phyloP scores from a whole-genome alignment of 2,888 invertebrate species.

The Emmelina monodactyla region DNA sequence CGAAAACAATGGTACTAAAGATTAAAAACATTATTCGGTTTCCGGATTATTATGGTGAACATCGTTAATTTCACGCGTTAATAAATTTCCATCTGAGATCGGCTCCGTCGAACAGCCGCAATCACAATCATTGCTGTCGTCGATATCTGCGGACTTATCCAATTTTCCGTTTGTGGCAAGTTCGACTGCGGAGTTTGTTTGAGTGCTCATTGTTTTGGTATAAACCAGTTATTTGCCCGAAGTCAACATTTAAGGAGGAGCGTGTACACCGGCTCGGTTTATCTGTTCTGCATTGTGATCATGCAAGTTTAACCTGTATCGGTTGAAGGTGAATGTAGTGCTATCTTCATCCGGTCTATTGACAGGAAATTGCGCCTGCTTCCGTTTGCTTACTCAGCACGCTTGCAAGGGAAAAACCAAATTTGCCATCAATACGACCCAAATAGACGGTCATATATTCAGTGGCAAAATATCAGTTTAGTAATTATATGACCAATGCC shows the following conservation, averaged over 20 bases:
- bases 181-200: conserved; percentile 17
- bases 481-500: too few relatives aligned
- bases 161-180: conserved; percentile 17
- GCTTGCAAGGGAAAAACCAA: conserved; percentile 20
- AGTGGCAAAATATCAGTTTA: too few relatives aligned
- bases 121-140: background rate
- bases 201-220: conserved; percentile 23
- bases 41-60: background rate
- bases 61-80: background rate
- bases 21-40: background rate
- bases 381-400: conserved; percentile 48
- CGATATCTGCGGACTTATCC: conserved; percentile 2
- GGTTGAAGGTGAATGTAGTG: conserved; percentile 45
- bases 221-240: conserved; percentile 27
- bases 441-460: too few relatives aligned
- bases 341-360: too few relatives aligned
- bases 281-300: conserved; percentile 51
- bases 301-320: conserved; percentile 51
- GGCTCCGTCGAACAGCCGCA: background rate
- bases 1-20: conserved; percentile 18
- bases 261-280: conserved; percentile 30
- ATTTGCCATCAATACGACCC: too few relatives aligned
- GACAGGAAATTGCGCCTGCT: conserved; percentile 50
- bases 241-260: conserved; percentile 23
- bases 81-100: too few relatives aligned